Evolutionary conservation across 2,797 vertebrate species (phyloP).

Genomic region (Enteromius viviparus): DNA sequence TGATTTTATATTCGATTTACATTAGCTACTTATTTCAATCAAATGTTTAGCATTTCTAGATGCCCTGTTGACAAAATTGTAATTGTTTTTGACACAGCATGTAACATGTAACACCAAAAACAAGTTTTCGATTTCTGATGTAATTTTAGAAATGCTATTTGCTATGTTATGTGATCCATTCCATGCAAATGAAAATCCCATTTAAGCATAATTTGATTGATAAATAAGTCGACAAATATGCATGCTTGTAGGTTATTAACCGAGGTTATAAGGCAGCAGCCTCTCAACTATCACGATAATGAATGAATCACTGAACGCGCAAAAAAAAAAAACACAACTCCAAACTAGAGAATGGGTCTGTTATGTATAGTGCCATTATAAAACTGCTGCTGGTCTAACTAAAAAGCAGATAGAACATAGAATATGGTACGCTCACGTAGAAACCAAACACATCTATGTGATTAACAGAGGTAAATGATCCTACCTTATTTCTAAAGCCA

Average conservation of each 20-base stretch:
- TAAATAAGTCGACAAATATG: too few relatives aligned
- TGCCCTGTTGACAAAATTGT: background rate
- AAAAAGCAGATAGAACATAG: background rate
- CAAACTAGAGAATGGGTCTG: background rate
- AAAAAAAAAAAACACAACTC: background rate
- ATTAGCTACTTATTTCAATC: background rate
- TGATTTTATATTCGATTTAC: background rate
- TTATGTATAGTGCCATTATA: background rate
- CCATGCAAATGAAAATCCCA: background rate
- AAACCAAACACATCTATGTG: background rate
- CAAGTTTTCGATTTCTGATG: background rate
- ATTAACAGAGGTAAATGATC: background rate
- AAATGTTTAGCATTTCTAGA: background rate
- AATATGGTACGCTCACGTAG: background rate
- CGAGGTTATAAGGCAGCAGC: background rate
- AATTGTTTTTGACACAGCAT: background rate
- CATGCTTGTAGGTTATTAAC: background rate
- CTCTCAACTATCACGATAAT: background rate
- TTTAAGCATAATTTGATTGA: background rate
- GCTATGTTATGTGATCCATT: background rate
- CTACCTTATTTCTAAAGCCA: constrained; percentile 25
- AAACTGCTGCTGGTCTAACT: background rate
- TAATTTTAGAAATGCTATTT: background rate
- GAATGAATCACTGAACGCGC: constrained; percentile 12
- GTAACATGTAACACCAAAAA: background rate